A percentile compares a stretch with the other conserved stretches of the same genome.
Evolutionary conservation across 2,113 vertebrate species (phyloP).

Genomic region (Trinectes maculatus): DNA sequence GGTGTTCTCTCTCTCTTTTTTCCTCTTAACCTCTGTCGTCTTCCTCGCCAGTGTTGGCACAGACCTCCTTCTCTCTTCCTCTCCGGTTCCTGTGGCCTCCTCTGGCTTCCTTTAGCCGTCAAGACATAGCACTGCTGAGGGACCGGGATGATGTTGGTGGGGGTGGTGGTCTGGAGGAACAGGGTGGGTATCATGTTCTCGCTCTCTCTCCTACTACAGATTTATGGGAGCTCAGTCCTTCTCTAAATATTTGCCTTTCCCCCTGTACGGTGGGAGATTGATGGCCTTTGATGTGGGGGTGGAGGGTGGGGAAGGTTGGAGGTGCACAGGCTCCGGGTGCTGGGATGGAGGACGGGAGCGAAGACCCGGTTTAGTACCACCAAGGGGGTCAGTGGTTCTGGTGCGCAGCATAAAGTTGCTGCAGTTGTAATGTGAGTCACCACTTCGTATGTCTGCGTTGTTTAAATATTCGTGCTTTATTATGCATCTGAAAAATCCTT

Average conservation of each 20-base stretch:
- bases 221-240: slow-evolving; percentile 85
- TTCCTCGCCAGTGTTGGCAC: slow-evolving; percentile 64
- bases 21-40: slow-evolving; percentile 44
- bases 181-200: slow-evolving; percentile 79
- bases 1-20: slow-evolving; percentile 28
- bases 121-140: slow-evolving; percentile 71
- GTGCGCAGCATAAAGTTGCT: background rate
- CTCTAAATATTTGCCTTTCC: slow-evolving; percentile 88
- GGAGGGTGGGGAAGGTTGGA: slow-evolving; percentile 53
- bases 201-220: slow-evolving; percentile 80
- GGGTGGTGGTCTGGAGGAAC: slow-evolving; percentile 57
- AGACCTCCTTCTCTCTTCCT: slow-evolving; percentile 73
- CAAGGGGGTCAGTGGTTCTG: slow-evolving; percentile 18
- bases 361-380: slow-evolving; percentile 37
- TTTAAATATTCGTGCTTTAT: background rate
- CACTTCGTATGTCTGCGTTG: background rate
- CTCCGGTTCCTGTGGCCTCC: slow-evolving; percentile 72
- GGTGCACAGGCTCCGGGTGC: slow-evolving; percentile 58
- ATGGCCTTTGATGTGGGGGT: slow-evolving; percentile 82
- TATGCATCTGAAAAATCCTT: background rate
- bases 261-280: slow-evolving; percentile 83
- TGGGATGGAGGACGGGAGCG: slow-evolving; percentile 63
- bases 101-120: slow-evolving; percentile 69
- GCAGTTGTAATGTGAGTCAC: slow-evolving; percentile 4
- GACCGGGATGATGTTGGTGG: slow-evolving; percentile 60